phyloP scores from a whole-genome alignment of 2,797 vertebrate species.

The Helicolenus hilgendorfi region DNA sequence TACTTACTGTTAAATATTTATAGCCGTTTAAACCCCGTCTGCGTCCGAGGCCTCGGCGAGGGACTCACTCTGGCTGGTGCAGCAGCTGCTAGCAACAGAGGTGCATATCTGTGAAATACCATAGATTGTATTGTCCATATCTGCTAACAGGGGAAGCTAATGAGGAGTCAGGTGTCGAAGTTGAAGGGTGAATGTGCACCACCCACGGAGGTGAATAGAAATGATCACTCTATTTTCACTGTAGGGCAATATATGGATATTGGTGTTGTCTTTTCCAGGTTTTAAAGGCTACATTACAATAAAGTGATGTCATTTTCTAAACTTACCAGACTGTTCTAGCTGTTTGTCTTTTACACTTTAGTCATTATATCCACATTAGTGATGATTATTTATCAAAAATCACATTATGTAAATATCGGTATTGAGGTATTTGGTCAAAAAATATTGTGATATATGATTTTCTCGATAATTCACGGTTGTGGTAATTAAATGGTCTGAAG shows the following conservation, averaged over 20 bases:
- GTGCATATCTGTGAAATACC: conserved; percentile 63
- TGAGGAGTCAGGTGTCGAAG: conserved; percentile 58
- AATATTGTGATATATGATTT: too few relatives aligned
- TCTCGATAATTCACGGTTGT: too few relatives aligned
- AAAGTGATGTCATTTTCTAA: too few relatives aligned
- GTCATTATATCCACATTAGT: too few relatives aligned
- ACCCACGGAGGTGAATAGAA: conserved; percentile 18
- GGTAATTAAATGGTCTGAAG: conserved; percentile 1
- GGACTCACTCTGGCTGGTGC: conserved; percentile 7
- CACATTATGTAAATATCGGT: too few relatives aligned
- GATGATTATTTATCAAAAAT: too few relatives aligned
- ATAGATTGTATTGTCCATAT: conserved; percentile 21
- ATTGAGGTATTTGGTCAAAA: too few relatives aligned
- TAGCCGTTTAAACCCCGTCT: conserved; percentile 63
- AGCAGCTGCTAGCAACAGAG: conserved; percentile 53
- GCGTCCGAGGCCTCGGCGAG: conserved; percentile 12
- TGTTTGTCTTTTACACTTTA: too few relatives aligned
- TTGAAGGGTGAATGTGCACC: conserved; percentile 12
- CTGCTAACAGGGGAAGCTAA: conserved; percentile 60
- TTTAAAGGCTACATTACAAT: too few relatives aligned
- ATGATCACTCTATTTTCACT: neutral
- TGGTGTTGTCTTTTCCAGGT: too few relatives aligned
- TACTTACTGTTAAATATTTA: conserved; percentile 80
- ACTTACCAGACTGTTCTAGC: too few relatives aligned
- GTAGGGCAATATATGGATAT: fast-evolving